Conservation (phyloP, 2,797 vertebrate species). For the Lacerta bilineata region DNA sequence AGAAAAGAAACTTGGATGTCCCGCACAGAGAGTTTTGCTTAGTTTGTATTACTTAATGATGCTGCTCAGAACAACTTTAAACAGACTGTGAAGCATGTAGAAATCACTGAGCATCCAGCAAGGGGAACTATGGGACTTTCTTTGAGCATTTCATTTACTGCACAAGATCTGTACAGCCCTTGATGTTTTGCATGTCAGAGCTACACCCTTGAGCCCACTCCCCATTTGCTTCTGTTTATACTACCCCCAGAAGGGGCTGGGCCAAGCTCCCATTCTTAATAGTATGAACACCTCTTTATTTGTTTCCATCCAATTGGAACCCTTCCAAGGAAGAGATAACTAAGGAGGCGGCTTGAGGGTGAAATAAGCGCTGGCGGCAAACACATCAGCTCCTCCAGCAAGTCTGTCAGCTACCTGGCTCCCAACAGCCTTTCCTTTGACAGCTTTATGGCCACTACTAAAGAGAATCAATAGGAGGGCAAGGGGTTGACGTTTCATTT, state of each 20-base stretch:
- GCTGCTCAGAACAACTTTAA: neutral
- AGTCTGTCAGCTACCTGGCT: constrained; percentile 78
- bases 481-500: constrained; percentile 87
- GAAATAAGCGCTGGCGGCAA: constrained; percentile 63
- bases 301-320: constrained; percentile 43
- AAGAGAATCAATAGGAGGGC: constrained; percentile 86
- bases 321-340: constrained; percentile 52
- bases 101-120: constrained; percentile 36
- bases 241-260: constrained; percentile 7
- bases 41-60: neutral
- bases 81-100: constrained; percentile 9
- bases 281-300: constrained; percentile 30
- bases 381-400: constrained; percentile 16
- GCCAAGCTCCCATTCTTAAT: constrained; percentile 18
- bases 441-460: constrained; percentile 83
- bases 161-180: neutral
- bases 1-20: neutral
- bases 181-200: neutral
- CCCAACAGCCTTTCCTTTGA: constrained; percentile 76
- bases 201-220: neutral
- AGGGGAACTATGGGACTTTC: neutral
- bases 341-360: constrained; percentile 23
- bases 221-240: constrained; percentile 35
- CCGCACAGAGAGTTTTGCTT: neutral
- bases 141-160: constrained; percentile 38